These are phyloP conservation scores for Tylochromis polylepis DNA, from an alignment of 2,113 vertebrate species.

Conservation along the genomic window DNA sequence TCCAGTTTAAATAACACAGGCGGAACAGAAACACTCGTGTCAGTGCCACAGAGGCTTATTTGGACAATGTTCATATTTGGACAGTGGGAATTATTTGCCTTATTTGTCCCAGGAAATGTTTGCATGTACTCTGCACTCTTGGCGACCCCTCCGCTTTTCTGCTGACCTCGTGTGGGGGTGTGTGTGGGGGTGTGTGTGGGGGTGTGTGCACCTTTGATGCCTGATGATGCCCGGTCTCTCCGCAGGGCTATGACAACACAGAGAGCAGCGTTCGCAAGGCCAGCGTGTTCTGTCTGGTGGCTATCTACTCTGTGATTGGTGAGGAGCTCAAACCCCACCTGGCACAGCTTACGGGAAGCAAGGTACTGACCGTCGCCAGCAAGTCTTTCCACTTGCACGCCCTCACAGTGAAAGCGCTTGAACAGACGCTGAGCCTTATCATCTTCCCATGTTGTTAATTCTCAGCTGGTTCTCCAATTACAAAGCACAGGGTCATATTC, in stretches of 20 bases:
- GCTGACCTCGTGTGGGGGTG: slow-evolving; percentile 19
- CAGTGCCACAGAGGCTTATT: slow-evolving; percentile 31
- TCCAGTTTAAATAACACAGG: background rate
- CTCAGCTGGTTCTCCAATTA: background rate
- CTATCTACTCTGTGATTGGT: slow-evolving; percentile 97
- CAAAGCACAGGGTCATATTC: background rate
- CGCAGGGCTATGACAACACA: slow-evolving; percentile 94
- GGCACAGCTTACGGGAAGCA: slow-evolving; percentile 94
- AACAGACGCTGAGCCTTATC: slow-evolving; percentile 39
- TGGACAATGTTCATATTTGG: slow-evolving; percentile 58
- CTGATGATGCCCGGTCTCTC: slow-evolving; percentile 6
- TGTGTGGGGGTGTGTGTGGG: background rate
- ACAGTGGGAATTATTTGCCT: slow-evolving; percentile 52
- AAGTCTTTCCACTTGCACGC: background rate
- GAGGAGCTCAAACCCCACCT: slow-evolving; percentile 98
- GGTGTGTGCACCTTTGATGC: background rate
- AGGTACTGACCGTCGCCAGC: slow-evolving; percentile 22
- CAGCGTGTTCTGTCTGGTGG: slow-evolving; percentile 97
- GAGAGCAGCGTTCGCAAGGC: slow-evolving; percentile 99
- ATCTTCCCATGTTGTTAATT: slow-evolving; percentile 38
- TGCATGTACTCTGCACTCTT: slow-evolving; percentile 36
- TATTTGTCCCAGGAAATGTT: slow-evolving; percentile 66
- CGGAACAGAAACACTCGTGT: background rate
- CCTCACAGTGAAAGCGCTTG: background rate
- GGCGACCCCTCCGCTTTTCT: slow-evolving; percentile 11